Percentiles rank a stretch among this genome's conserved stretches.
Evolutionary conservation across 2,888 invertebrate species (phyloP).

Genomic region (Idaea dimidiata): DNA sequence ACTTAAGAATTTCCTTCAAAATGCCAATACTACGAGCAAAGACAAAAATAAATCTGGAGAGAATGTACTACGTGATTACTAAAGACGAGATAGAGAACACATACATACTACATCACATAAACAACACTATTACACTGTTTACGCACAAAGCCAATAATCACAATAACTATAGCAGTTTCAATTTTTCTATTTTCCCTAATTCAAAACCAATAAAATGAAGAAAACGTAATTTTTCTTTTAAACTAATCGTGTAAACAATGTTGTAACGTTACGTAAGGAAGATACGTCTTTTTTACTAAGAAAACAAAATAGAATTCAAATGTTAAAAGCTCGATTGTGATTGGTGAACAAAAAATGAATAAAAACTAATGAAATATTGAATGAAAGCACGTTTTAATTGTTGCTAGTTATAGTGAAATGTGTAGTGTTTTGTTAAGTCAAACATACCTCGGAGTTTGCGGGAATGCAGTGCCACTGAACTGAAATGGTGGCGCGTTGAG

Average conservation of each 20-base stretch:
- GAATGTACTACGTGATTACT: not conserved
- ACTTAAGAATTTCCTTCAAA: not conserved
- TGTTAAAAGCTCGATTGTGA: not conserved
- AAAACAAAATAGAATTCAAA: not conserved
- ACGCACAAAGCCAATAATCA: not conserved
- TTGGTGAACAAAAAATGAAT: not conserved
- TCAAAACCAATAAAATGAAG: too few relatives aligned
- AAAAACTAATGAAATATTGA: not conserved
- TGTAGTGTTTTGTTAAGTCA: not conserved
- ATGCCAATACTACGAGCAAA: not conserved
- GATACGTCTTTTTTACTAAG: not conserved
- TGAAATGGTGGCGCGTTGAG: not conserved
- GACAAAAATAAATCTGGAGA: conserved; percentile 1
- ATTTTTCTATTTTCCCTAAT: too few relatives aligned
- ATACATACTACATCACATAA: not conserved
- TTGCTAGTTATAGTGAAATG: not conserved
- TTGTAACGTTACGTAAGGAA: not conserved
- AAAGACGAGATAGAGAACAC: not conserved
- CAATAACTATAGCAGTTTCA: not conserved
- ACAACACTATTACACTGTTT: not conserved
- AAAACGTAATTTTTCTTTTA: not conserved
- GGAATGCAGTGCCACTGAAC: not conserved
- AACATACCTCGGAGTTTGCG: not conserved
- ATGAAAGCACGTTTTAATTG: not conserved
- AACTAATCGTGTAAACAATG: not conserved